Conservation (phyloP, 1,140 invertebrate species). For the Hylaeus anthracinus region DNA sequence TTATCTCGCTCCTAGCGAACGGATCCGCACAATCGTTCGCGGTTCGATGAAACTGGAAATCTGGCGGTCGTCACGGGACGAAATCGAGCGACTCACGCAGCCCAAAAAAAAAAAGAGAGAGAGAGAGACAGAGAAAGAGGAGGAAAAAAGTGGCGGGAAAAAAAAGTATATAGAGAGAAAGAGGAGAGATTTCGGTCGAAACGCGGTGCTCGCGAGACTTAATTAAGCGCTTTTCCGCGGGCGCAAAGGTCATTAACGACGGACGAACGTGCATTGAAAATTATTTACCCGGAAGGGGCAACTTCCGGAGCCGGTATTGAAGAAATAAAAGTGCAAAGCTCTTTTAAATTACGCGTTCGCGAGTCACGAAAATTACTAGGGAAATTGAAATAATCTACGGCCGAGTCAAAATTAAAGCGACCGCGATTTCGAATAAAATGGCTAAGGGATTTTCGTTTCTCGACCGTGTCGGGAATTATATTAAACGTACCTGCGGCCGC, state of each 20-base stretch:
- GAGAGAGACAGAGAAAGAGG: neutral
- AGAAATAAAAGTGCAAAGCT: neutral
- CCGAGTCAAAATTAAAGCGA: conserved; percentile 13
- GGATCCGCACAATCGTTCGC: neutral
- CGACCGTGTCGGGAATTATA: neutral
- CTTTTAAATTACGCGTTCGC: neutral
- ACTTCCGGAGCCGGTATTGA: neutral
- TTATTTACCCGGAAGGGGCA: neutral
- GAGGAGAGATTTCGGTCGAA: neutral
- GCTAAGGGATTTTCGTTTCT: neutral
- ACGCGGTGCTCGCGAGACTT: neutral
- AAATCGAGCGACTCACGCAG: neutral
- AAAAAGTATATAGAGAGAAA: too few relatives aligned
- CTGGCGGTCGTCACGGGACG: neutral
- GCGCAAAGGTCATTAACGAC: conserved; percentile 12
- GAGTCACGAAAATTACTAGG: neutral
- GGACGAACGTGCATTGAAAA: conserved; percentile 5
- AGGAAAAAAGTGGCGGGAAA: too few relatives aligned
- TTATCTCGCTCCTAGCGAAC: too few relatives aligned
- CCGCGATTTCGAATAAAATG: neutral
- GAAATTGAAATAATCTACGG: neutral
- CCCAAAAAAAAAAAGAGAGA: neutral
- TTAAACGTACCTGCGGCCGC: neutral
- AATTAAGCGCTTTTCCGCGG: neutral
- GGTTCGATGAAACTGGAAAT: neutral